Evolutionary conservation across 2,113 vertebrate genomes (phyloP), one percentile per base, ranked within the genome.

Genomic region (Gila orcuttii): DNA sequence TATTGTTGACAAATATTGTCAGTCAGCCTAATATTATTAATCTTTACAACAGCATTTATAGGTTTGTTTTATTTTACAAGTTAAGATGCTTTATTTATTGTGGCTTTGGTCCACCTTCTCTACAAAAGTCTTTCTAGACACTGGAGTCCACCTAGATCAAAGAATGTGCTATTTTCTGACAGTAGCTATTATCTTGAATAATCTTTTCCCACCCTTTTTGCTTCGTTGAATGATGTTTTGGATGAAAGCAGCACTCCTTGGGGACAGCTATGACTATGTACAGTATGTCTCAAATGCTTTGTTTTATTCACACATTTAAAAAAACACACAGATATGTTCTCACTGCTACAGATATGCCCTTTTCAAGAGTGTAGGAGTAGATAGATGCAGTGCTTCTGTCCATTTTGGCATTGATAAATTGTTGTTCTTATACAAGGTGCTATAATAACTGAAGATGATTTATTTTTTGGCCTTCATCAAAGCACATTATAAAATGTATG

Each of bases 301-400:
- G 31, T 60, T 21, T n/a, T 45, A 79, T 42, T 62, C 59, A 62
- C 36, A 19, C 77, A 15, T 36, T 23, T 6, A 2, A 7, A 19
- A 77, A 84, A 21, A 71, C 81, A 81, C 75, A 76, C 64, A 83
- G 71, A 62, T 50, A 78, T 21, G 62, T 6, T 86, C 17, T 71
- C 19, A 69, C 6, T 19, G 68, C 86, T 21, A 55, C 79, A 68
- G 64, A 86, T 33, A 39, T 31, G 66, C 8, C 60, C 47, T 57
- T 39, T 87, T 11, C 84, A 45, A 42, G 62, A 57, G 19, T 75
- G 31, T 25, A 79, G 19, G 28, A 4, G 25, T n/a, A 50, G 13
- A 13, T 12, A 23, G 77, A 79, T 42, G 42, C 31, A 60, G 19
- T 39, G 19, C 76, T 78, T 6, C 76, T 79, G 52, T 8, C 52